Evolutionary conservation across 2,888 invertebrate species (phyloP), one percentile per base, ranked within the genome.

Genomic region (Drosophila nr. perissopoda): DNA sequence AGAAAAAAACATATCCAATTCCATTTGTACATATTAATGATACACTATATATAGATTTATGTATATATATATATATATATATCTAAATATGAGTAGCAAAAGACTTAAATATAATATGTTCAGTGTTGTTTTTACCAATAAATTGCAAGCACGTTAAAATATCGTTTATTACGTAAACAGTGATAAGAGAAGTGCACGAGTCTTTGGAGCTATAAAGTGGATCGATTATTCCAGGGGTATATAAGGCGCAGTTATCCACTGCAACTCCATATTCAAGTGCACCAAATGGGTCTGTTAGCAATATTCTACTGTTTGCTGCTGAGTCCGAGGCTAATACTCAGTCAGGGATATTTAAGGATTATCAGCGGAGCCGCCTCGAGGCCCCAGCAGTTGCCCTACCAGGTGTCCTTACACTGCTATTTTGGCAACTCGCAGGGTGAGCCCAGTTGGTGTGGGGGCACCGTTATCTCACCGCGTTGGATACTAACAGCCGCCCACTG

Each of bases 401-500:
- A 87, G 36, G 90, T 65, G 10, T 68, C 62, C 0, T 31, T 84
- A 10, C 45, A 70, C 1, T 27, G 31, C 45, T 70, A 54, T 7
- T 89, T 84, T 8, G 21, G 29, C 11, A 63, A 42, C 4, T 11
- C 33, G 0, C 10, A 1, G 3, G 21, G 63, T 7, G 48, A 54
- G 2, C 49, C 63, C 3, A 69, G 27, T 36, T 13, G 62, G 13
- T 84, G 84, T 40, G 84, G 84, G 0, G 84, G 90, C 7, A 72
- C 77, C 6, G 73, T 84, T n/a, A 76, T 84, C 11, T 64, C 70
- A 5, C 40, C 16, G 3, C 69, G 64, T 2, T 87, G 88, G 79
- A 75, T 84, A 38, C 58, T 84, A 0, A 89, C 84, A 10, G 90
- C 84, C 2, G 84, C 90, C 0, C 84, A 84, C 51, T 85, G 84